Evolutionary conservation across 2,797 vertebrate species (phyloP).

Genomic region (Vipera latastei): DNA sequence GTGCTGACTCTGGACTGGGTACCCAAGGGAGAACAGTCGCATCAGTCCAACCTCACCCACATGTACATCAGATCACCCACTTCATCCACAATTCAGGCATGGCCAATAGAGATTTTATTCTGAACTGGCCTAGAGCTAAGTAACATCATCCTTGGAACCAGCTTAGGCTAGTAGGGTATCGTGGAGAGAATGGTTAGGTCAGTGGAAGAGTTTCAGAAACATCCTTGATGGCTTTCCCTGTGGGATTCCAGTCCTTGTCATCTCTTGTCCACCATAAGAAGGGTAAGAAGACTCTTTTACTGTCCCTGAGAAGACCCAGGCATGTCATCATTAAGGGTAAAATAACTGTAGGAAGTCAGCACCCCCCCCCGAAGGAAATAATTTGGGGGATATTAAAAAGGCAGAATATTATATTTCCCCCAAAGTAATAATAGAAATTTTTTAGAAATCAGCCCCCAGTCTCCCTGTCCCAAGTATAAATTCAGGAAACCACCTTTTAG

Average conservation of each 20-base stretch:
- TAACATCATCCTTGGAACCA: background rate
- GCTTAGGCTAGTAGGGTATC: background rate
- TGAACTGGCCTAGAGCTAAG: background rate
- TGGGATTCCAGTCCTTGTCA: background rate
- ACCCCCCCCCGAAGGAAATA: too few species aligned
- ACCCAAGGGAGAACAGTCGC: background rate
- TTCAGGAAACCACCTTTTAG: too few species aligned
- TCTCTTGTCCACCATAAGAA: background rate
- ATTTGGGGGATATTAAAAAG: too few species aligned
- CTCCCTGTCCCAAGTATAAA: too few species aligned
- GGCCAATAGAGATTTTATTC: background rate
- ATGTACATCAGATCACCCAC: background rate
- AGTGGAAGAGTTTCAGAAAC: background rate
- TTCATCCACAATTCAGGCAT: background rate
- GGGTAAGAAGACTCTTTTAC: background rate
- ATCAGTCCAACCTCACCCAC: background rate
- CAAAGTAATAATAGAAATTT: too few species aligned
- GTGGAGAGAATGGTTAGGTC: background rate
- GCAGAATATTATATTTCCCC: too few species aligned
- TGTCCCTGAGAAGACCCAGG: background rate
- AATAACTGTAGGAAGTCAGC: background rate
- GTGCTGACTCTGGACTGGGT: background rate
- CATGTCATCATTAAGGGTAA: background rate
- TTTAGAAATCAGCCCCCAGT: too few species aligned
- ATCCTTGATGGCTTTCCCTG: background rate